A percentile compares a stretch with the other conserved stretches of the same genome.
phyloP scores from a whole-genome alignment of 2,797 vertebrate genomes.

The Cyclura pinguis region DNA sequence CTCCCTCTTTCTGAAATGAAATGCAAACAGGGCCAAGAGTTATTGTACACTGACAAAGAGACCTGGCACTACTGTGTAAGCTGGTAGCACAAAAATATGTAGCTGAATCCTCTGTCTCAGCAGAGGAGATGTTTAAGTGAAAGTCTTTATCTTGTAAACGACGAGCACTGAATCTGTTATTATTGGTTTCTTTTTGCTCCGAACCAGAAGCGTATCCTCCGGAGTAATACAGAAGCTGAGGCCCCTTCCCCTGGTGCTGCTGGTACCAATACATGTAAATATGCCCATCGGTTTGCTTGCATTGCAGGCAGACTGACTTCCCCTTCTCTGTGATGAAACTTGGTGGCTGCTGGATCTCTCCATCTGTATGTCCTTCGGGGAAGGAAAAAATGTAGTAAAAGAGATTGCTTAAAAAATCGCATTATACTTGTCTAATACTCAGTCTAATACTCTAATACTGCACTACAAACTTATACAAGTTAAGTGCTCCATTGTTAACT shows the following conservation, averaged over 20 bases:
- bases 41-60: constrained; percentile 1
- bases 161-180: constrained; percentile 32
- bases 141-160: not conserved
- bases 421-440: not conserved
- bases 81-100: constrained; percentile 56
- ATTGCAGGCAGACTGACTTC: constrained; percentile 27
- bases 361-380: constrained; percentile 3
- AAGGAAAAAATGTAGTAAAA: not conserved
- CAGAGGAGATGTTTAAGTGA: constrained; percentile 16
- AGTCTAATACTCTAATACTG: too few relatives aligned
- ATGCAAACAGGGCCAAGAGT: not conserved
- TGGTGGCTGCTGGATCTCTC: constrained; percentile 34
- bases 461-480: not conserved
- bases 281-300: constrained; percentile 44
- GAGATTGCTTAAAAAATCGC: not conserved
- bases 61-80: constrained; percentile 1
- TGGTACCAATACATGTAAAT: constrained; percentile 47
- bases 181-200: not conserved
- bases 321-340: constrained; percentile 25
- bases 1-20: not conserved
- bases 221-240: constrained; percentile 45
- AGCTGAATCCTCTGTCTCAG: not conserved
- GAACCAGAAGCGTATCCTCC: rapidly evolving
- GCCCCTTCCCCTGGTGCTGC: constrained; percentile 27
- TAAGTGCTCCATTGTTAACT: not conserved